Evolutionary conservation across 2,888 invertebrate species (phyloP), one percentile per base, ranked within the genome.

Genomic region (Panzeria rudis): DNA sequence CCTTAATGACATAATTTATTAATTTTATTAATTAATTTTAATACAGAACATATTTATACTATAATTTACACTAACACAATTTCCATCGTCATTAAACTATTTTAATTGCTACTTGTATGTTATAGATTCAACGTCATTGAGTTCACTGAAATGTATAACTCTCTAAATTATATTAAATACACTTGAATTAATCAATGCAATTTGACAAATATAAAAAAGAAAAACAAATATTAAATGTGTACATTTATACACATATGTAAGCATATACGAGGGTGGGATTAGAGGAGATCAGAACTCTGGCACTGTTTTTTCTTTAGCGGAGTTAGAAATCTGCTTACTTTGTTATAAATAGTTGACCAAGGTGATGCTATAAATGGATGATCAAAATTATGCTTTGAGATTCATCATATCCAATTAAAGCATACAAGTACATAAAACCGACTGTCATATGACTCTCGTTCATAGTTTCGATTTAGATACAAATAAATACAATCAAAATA

Each of bases 141-240:
- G 6, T 71, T 29, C 6, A 71, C 4, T 44, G 56, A 71, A 54
- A n/a, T 71, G 17, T 29, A 44, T 38, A 35, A 52, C 25, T 54
- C 13, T 71, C 35, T 17, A 71, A 71, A 25, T 41, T 47, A 41
- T n/a, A 44, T 62, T 29, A 71, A 78, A 62, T 52, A 17, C 20
- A 62, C 54, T 78, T 66, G 8, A 52, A 50, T 52, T 38, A 29
- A 62, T 64, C 13, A 64, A 52, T 3, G 13, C 9, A 35, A 17
- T 38, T 64, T 23, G 8, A 23, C 35, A 35, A 3, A 20, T 59
- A 9, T 9, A 11, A 11, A 4, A 17, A 13, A 56, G 4, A 17
- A 32, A 4, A 4, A n/a, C n/a, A n/a, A n/a, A n/a, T n/a, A n/a
- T n/a, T n/a, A n/a, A n/a, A n/a, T n/a, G n/a, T n/a, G n/a, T n/a